phyloP scores from a whole-genome alignment of 2,888 invertebrate species.

The Clivina fossor region DNA sequence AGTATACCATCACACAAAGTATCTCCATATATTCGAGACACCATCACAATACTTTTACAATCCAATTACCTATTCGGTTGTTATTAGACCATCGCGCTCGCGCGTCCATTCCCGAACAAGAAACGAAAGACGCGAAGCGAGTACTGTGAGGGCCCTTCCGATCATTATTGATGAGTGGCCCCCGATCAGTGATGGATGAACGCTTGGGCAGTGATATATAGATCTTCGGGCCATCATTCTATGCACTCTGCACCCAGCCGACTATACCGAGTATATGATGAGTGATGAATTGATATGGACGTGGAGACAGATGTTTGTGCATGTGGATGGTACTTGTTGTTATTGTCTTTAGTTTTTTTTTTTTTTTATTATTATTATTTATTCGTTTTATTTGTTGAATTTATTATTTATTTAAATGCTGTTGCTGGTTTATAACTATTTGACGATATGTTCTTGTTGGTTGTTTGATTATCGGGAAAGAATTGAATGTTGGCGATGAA shows the following conservation, averaged over 20 bases:
- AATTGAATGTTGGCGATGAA: too few species aligned
- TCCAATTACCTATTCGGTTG: conserved; percentile 34
- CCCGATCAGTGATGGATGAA: conserved; percentile 33
- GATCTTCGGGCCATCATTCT: conserved; percentile 27
- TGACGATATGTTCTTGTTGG: too few species aligned
- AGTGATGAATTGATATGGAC: conserved; percentile 29
- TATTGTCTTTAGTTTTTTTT: conserved; percentile 38
- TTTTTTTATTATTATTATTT: too few species aligned
- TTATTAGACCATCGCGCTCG: conserved; percentile 20
- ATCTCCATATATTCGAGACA: too few species aligned
- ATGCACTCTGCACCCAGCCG: conserved; percentile 21
- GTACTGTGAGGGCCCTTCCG: conserved; percentile 1
- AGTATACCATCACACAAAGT: too few species aligned
- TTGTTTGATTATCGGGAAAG: too few species aligned
- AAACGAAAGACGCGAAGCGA: not conserved
- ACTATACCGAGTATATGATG: conserved; percentile 8
- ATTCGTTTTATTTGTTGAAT: too few species aligned
- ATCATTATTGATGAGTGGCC: conserved; percentile 31
- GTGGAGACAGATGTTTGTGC: conserved; percentile 30
- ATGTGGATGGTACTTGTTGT: not conserved
- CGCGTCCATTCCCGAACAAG: not conserved
- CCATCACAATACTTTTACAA: too few species aligned
- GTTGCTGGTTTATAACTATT: too few species aligned
- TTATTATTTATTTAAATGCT: too few species aligned
- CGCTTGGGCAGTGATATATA: conserved; percentile 33